Evolutionary conservation across 2,113 vertebrate species (phyloP), one percentile per base, ranked within the genome.

Genomic region (Nannospalax galili): DNA sequence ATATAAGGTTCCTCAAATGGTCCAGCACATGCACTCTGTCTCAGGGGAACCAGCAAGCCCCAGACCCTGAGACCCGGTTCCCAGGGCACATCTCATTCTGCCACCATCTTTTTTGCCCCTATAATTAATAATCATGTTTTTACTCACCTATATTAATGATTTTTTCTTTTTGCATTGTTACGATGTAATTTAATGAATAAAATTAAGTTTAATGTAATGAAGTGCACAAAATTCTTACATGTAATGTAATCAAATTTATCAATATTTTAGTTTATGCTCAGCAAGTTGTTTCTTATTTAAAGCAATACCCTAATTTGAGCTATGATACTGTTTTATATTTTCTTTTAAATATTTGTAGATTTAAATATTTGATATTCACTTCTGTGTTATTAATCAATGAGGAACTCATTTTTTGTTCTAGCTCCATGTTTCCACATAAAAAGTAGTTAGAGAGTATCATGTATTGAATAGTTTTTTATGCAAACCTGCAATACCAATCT

Each of bases 181-280:
- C 88, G 26, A 22, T 35, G 1, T 73, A 15, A 78, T 78, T 81
- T 88, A 24, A 74, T 32, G 56, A 40, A 75, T 60, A 91, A 74
- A 85, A 73, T 79, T n/a, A 69, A 45, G 56, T 88, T 74, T 72
- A 28, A 37, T 67, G 28, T 74, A 81, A 30, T n/a, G 69, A 92
- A 89, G n/a, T 35, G 69, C 40, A 64, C 26, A n/a, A 78, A 88
- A 81, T n/a, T 89, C 14, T 92, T 60, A 88, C 62, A 69, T 90
- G 77, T 84, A 72, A 56, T 48, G 9, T 67, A 24, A 84, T 79
- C 60, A 81, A 40, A 40, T 77, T 88, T 72, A 88, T 77, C 5
- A 32, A 26, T 70, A 45, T 62, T 72, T 74, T 70, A 45, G 45
- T 72, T 74, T 48, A 58, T 69, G 58, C 62, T 30, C 19, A 82